Conservation (phyloP, 2,113 vertebrate species). For the Rafetus swinhoei region DNA sequence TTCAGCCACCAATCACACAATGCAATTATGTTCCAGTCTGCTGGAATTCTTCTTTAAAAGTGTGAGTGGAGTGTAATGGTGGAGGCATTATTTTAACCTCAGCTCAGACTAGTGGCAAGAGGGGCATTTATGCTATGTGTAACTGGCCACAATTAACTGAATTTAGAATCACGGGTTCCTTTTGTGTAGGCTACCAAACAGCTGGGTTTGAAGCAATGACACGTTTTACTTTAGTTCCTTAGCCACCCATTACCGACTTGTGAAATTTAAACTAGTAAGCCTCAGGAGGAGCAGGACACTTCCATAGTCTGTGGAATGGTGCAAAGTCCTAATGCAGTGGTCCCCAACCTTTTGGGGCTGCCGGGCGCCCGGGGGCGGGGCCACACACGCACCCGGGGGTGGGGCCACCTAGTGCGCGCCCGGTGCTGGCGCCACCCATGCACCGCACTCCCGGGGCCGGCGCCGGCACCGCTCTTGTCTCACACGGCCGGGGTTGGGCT, state of each 20-base stretch:
- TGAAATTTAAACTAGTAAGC: not conserved
- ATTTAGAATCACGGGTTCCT: not conserved
- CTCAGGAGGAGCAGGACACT: not conserved
- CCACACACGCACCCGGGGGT: too few species aligned
- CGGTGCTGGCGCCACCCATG: too few species aligned
- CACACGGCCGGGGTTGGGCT: too few species aligned
- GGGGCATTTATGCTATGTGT: not conserved
- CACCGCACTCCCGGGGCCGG: too few species aligned
- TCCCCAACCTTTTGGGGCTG: too few species aligned
- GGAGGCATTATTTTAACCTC: not conserved
- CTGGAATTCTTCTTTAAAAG: not conserved
- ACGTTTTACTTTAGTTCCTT: not conserved
- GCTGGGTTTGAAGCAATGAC: not conserved
- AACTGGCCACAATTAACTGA: not conserved
- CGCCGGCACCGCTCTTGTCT: too few species aligned
- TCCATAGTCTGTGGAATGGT: not conserved
- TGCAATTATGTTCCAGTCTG: not conserved
- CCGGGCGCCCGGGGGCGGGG: too few species aligned
- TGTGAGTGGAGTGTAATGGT: not conserved
- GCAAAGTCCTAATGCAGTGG: too few species aligned
- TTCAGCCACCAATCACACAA: not conserved
- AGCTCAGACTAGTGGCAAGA: not conserved
- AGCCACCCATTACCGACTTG: not conserved
- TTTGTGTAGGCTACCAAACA: not conserved
- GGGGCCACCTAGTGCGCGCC: too few species aligned